A percentile compares a stretch with the other conserved stretches of the same genome.
phyloP scores from a whole-genome alignment of 2,113 vertebrate species.

The Silurus meridionalis region DNA sequence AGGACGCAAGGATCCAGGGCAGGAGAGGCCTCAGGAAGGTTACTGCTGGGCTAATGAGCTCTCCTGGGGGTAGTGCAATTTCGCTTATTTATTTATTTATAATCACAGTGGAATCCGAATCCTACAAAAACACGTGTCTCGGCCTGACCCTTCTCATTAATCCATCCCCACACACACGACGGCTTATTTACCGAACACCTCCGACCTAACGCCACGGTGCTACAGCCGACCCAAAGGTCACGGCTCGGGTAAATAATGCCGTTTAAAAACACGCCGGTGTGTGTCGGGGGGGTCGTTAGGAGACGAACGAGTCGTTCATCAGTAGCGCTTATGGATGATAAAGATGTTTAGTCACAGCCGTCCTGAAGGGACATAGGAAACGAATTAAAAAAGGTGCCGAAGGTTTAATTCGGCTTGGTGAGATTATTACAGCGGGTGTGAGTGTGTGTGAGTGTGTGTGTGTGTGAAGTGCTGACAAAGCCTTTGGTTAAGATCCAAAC shows the following conservation, averaged over 20 bases:
- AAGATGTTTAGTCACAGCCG: slow-evolving; percentile 53
- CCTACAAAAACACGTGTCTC: not conserved
- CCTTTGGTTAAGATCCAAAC: slow-evolving; percentile 62
- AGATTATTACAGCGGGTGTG: slow-evolving; percentile 6
- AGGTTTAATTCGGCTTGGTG: slow-evolving; percentile 43
- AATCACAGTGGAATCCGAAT: not conserved
- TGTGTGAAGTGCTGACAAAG: slow-evolving; percentile 65
- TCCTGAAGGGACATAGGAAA: not conserved
- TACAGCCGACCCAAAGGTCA: slow-evolving; percentile 11
- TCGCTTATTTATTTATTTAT: slow-evolving; percentile 20
- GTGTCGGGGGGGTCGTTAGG: not conserved
- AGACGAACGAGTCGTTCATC: slow-evolving; percentile 37
- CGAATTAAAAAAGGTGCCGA: slow-evolving; percentile 49
- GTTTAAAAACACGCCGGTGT: not conserved
- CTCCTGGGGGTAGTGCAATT: slow-evolving; percentile 64
- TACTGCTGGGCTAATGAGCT: slow-evolving; percentile 78
- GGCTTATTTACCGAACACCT: slow-evolving; percentile 30
- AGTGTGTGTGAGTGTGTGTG: slow-evolving; percentile 36
- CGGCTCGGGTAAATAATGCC: slow-evolving; percentile 24
- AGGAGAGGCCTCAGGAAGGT: slow-evolving; percentile 65
- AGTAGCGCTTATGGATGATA: slow-evolving; percentile 49
- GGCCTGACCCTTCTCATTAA: slow-evolving; percentile 36
- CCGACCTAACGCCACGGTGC: not conserved
- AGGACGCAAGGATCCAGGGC: slow-evolving; percentile 26
- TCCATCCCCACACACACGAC: slow-evolving; percentile 27